Conservation (phyloP, 2,113 vertebrate genomes). For the Microtus montanus region DNA sequence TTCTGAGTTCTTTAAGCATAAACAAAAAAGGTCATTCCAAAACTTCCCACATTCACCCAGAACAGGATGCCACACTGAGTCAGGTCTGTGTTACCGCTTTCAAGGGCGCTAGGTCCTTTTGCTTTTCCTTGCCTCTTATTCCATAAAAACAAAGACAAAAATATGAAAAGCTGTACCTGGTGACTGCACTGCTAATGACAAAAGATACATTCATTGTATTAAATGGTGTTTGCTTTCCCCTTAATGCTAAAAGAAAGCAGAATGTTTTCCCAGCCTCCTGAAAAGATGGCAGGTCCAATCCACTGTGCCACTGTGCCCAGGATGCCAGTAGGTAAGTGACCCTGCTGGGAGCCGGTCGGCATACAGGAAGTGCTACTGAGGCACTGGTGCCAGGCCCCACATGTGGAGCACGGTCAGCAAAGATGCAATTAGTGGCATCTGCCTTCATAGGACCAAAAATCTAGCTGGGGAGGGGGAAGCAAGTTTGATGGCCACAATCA, state of each 20-base stretch:
- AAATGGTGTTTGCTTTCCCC: neutral
- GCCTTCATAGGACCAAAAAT: neutral
- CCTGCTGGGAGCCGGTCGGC: neutral
- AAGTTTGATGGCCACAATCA: neutral
- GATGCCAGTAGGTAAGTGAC: neutral
- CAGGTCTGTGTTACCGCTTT: neutral
- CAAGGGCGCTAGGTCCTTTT: too few relatives aligned
- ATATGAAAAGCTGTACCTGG: neutral
- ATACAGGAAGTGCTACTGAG: neutral
- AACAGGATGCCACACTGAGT: neutral
- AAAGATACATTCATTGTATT: neutral
- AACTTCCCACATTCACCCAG: neutral
- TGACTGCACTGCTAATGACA: neutral
- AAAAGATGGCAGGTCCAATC: neutral
- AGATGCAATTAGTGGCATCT: neutral
- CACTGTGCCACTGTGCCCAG: neutral
- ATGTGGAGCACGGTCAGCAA: neutral
- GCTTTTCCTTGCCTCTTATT: neutral
- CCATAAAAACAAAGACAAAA: neutral
- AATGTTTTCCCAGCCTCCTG: neutral
- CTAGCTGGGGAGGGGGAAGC: neutral
- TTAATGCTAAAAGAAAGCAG: neutral
- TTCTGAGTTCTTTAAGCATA: neutral
- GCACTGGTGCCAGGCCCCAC: neutral
- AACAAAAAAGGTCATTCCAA: neutral